Conservation (phyloP, 2,888 invertebrate genomes). For the Epirrhoe alternata region DNA sequence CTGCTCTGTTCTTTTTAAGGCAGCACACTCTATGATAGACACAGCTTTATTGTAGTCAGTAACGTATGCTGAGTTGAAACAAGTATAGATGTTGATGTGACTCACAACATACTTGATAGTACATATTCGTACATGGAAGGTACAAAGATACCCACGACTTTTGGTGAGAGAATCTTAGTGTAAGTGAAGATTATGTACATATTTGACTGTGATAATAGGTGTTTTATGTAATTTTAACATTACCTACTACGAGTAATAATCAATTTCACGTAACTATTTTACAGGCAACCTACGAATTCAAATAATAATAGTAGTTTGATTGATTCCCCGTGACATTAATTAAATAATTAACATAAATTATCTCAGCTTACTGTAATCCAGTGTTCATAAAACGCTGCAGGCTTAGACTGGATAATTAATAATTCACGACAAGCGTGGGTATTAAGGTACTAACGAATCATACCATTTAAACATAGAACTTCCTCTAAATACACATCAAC, state of each 20-base stretch:
- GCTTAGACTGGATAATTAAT: slow-evolving; percentile 26
- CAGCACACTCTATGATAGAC: not conserved
- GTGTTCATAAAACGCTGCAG: slow-evolving; percentile 37
- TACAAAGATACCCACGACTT: too few relatives aligned
- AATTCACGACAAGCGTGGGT: slow-evolving; percentile 2
- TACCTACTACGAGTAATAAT: too few relatives aligned
- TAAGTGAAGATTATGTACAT: too few relatives aligned
- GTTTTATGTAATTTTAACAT: too few relatives aligned
- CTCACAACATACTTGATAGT: too few relatives aligned
- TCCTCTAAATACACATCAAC: not conserved
- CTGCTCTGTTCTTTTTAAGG: not conserved
- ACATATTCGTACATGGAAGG: too few relatives aligned
- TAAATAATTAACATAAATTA: slow-evolving; percentile 36
- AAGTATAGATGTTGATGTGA: too few relatives aligned
- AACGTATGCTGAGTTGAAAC: too few relatives aligned
- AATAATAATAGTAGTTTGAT: not conserved
- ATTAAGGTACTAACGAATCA: not conserved
- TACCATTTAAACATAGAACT: not conserved
- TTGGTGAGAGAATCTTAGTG: too few relatives aligned
- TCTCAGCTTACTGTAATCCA: slow-evolving; percentile 30
- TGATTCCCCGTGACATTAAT: not conserved
- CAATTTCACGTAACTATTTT: not conserved
- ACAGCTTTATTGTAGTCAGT: too few relatives aligned
- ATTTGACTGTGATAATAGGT: too few relatives aligned
- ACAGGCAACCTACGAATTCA: not conserved